A percentile compares a stretch with the other conserved stretches of the same genome.
phyloP scores from a whole-genome alignment of 2,888 invertebrate species.

The Blastobasis adustella region DNA sequence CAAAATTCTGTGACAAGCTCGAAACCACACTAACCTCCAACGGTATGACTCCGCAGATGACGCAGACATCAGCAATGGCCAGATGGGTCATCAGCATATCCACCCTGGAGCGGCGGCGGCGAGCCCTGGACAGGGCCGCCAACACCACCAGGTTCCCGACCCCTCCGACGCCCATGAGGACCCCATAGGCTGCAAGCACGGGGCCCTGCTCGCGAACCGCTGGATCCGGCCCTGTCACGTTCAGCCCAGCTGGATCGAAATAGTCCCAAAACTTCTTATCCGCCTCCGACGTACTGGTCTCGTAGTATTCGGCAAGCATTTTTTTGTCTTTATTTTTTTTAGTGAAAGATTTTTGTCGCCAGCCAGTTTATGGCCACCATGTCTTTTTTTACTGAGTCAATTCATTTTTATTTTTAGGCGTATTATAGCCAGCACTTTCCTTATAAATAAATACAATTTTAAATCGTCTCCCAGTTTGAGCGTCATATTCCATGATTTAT shows the following conservation, averaged over 20 bases:
- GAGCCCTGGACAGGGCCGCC: conserved; percentile 75
- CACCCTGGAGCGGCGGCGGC: conserved; percentile 82
- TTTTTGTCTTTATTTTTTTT: background rate
- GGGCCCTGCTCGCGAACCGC: conserved; percentile 37
- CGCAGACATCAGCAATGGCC: conserved; percentile 85
- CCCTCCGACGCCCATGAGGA: conserved; percentile 78
- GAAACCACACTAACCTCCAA: conserved; percentile 70
- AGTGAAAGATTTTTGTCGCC: too few species aligned
- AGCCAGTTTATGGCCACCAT: too few species aligned
- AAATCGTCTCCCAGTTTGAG: too few species aligned
- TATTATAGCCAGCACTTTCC: too few species aligned
- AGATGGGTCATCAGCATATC: conserved; percentile 86
- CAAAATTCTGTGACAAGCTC: too few species aligned
- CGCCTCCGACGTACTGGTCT: conserved; percentile 26
- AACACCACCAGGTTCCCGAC: conserved; percentile 83
- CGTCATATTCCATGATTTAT: too few species aligned
- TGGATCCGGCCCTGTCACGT: conserved; percentile 16
- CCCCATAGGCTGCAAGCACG: conserved; percentile 77
- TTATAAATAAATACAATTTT: too few species aligned
- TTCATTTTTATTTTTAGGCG: too few species aligned
- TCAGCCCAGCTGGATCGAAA: conserved; percentile 32
- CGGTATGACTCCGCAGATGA: conserved; percentile 87
- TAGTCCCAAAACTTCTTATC: conserved; percentile 55
- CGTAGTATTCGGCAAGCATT: background rate
- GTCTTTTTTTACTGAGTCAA: too few species aligned